Evolutionary conservation across 2,113 vertebrate species (phyloP), one percentile per base, ranked within the genome.

Genomic region (Motacilla alba): DNA sequence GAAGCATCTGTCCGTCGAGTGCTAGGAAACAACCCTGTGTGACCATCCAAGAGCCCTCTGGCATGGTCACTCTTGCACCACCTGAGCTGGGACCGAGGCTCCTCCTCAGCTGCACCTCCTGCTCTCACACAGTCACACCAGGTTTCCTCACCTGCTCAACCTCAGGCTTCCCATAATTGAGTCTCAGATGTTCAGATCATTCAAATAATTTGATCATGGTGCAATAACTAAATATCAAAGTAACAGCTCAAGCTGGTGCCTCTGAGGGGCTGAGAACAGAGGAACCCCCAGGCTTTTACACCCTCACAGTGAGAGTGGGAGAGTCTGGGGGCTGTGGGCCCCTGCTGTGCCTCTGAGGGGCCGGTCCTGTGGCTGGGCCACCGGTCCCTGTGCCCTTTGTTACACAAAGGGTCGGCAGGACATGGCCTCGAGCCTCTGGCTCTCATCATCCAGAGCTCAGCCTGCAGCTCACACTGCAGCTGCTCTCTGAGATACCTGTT

Each of bases 51-150:
- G 55, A 8, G 39, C n/a, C 26, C 47, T 53, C 55, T 41, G 47
- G 30, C 1, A 3, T 2, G 8, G 49, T 11, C n/a, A 22, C 26
- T 30, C 10, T 26, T 0, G 0, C 33, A 62, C 26, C 50, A 10
- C n/a, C 49, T 41, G 47, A 47, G 47, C n/a, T 41, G 56, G 13
- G 7, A 13, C 39, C 0, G 0, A 24, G 41, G 28, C 6, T 19
- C 33, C 39, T 53, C 30, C 13, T 9, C 33, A n/a, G 33, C 39
- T 20, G 5, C 33, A 16, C n/a, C 10, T 7, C 18, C 49, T 15
- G 7, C 17, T 31, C 20, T 30, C 60, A n/a, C n/a, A 35, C 9
- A 13, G 7, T 7, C 56, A 28, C 55, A 46, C 13, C 19, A 62
- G 23, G 7, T 20, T 52, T 13, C 39, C 46, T 60, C 64, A 28